Base-by-base conservation (phyloP, 2,888 invertebrate genomes). In the Calliphora vomitoria region DNA sequence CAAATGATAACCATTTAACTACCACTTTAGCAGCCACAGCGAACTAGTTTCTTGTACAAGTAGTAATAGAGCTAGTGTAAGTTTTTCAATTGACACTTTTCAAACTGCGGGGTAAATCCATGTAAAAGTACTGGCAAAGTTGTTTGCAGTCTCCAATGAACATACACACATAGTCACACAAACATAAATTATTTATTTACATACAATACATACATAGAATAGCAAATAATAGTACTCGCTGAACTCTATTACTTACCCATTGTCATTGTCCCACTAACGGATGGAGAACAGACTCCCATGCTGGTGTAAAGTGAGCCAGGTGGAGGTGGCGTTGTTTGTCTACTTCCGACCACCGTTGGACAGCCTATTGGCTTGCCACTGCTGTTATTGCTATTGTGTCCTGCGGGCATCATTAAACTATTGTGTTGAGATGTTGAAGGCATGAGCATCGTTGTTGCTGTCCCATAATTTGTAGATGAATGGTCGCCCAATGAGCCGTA, bases 391-490 rank as follows among this genome's bases (percentile, higher is more conserved):
- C 82, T 85, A 66, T 88, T 87, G 76, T 89, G 89, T 79, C 88
- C 88, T 58, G 89, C 86, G 31, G 89, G 89, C 38, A 91, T 90
- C 44, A 91, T 89, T 88, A 92, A 89, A 81, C 91, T 91, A 88
- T 90, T 89, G 60, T 91, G 91, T 86, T 90, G 90, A 78, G 89
- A 90, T 76, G 90, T 90, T 58, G 85, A 66, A 58, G 93, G 93
- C 91, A 93, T 93, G 64, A 93, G 90, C 89, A 93, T 91, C 41
- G 93, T 92, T 75, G 93, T 91, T 60, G 92, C 91, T 69, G 93
- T 90, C 50, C 91, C 90, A 79, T 92, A 91, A 68, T 90, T 89
- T 58, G 90, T 90, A 86, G 92, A 90, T 76, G 90, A 75, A 86
- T 90, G 69, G 87, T 82, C 90, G 90, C 86, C 91, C 74, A 93